A percentile compares a stretch with the other conserved stretches of the same genome.
Evolutionary conservation across 1,140 invertebrate genomes (phyloP).

Genomic region (Sycophila sp.): DNA sequence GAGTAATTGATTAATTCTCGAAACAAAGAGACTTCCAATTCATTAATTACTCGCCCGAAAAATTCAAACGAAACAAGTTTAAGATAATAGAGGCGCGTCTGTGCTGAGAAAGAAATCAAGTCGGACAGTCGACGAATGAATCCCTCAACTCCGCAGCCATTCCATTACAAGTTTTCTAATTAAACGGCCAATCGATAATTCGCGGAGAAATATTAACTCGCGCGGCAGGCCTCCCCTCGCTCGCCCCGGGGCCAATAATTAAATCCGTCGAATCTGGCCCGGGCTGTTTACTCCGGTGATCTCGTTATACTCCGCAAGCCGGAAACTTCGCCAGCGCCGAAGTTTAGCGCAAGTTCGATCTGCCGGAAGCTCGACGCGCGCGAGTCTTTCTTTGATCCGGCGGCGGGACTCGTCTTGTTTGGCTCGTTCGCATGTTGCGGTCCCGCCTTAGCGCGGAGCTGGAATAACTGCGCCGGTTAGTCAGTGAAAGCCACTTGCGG

Average conservation of each 20-base stretch:
- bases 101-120: background rate
- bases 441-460: background rate
- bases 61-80: too few species aligned
- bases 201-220: background rate
- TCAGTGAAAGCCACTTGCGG: too few species aligned
- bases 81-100: too few species aligned
- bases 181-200: constrained; percentile 12
- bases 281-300: too few species aligned
- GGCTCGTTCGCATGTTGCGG: background rate
- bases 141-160: background rate
- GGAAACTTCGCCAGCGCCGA: background rate
- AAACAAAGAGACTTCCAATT: too few species aligned
- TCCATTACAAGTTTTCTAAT: constrained; percentile 6
- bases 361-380: background rate
- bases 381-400: background rate
- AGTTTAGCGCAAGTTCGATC: background rate
- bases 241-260: too few species aligned
- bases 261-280: too few species aligned
- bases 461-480: too few species aligned
- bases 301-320: background rate
- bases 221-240: background rate
- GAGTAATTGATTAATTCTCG: too few species aligned
- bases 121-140: background rate
- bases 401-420: background rate
- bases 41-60: too few species aligned